Evolutionary conservation across 2,888 invertebrate genomes (phyloP).

Genomic region (Spialia ferax): DNA sequence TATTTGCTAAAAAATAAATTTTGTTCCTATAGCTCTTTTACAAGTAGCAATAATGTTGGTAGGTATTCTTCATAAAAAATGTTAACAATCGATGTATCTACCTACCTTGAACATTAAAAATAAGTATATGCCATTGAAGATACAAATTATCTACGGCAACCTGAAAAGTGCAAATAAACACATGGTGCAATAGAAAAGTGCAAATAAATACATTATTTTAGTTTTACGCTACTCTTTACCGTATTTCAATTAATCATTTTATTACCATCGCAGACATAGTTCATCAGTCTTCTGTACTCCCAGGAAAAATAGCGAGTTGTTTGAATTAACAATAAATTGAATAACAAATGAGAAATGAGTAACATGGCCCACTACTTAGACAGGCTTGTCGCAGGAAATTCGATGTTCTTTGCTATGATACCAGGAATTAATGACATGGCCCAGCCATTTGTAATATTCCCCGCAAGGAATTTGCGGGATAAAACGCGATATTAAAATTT

Average conservation of each 20-base stretch:
- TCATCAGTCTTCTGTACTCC: background rate
- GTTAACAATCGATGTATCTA: too few species aligned
- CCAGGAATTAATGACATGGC: slow-evolving; percentile 43
- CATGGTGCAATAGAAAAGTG: too few species aligned
- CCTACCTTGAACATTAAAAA: too few species aligned
- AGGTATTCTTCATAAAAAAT: too few species aligned
- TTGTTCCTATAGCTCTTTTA: too few species aligned
- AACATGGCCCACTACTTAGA: slow-evolving; percentile 16
- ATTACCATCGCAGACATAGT: background rate
- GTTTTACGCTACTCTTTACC: too few species aligned
- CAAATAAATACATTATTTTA: too few species aligned
- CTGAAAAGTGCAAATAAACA: too few species aligned
- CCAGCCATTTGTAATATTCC: slow-evolving; percentile 47
- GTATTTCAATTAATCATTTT: background rate
- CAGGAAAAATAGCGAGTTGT: background rate
- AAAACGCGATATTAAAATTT: slow-evolving; percentile 43
- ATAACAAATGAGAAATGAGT: slow-evolving; percentile 14
- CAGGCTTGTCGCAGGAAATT: slow-evolving; percentile 27
- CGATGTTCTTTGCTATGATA: slow-evolving; percentile 16
- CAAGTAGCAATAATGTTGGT: too few species aligned
- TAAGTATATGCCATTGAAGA: too few species aligned
- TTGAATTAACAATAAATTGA: slow-evolving; percentile 21
- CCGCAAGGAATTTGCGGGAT: slow-evolving; percentile 46
- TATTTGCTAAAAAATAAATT: too few species aligned
- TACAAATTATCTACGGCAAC: too few species aligned